A percentile compares a stretch with the other conserved stretches of the same genome.
Conservation (phyloP, 2,113 vertebrate genomes). For the Cercocebus atys region DNA sequence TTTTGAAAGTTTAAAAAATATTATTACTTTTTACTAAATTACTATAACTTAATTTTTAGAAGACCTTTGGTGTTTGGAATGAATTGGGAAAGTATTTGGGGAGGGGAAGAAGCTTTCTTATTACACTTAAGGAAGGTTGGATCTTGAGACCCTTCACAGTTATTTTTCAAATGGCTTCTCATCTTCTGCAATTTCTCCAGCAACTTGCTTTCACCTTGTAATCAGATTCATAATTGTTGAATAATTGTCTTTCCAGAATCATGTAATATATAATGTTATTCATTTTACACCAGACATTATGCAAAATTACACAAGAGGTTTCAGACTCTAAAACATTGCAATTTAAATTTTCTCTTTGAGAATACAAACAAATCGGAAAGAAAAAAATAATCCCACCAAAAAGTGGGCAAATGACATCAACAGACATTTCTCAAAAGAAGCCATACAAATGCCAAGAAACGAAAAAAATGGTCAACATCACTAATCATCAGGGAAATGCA, state of each 20-base stretch:
- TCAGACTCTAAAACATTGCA: not conserved
- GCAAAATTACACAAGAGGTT: constrained; percentile 38
- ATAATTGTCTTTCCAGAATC: not conserved
- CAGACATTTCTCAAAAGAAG: too few species aligned
- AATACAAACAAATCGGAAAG: too few species aligned
- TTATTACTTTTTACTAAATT: not conserved
- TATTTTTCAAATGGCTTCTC: not conserved
- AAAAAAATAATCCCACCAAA: too few species aligned
- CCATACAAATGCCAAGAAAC: too few species aligned
- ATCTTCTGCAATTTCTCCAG: not conserved
- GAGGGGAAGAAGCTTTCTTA: not conserved
- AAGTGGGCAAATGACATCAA: too few species aligned
- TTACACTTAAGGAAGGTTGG: not conserved
- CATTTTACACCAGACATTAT: not conserved
- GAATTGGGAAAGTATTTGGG: not conserved
- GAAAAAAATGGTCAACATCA: too few species aligned
- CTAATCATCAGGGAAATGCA: too few species aligned
- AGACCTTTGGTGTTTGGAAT: not conserved
- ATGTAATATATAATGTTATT: not conserved
- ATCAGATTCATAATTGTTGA: constrained; percentile 5
- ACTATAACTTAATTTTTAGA: not conserved
- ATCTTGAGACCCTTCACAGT: not conserved
- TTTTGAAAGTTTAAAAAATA: not conserved
- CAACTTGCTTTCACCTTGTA: constrained; percentile 7
- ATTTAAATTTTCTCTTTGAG: constrained; percentile 18